A percentile compares a stretch with the other conserved stretches of the same genome.
Evolutionary conservation across 2,797 vertebrate genomes (phyloP).

Genomic region (Zalophus californianus): DNA sequence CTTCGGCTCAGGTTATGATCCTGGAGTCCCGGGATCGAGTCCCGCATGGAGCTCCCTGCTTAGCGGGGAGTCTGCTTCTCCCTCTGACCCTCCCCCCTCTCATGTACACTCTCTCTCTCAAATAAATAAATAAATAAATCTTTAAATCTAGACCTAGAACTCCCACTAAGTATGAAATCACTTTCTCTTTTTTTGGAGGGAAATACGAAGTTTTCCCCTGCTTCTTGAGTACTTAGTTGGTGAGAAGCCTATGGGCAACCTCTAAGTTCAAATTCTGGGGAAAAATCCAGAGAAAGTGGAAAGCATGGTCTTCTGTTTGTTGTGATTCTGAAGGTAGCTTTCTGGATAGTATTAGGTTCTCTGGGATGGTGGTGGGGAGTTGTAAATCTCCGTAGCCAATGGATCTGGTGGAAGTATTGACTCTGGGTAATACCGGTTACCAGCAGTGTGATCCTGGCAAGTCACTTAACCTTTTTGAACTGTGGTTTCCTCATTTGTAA

Average conservation of each 20-base stretch:
- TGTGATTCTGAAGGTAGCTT: conserved; percentile 7
- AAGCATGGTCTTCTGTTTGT: not conserved
- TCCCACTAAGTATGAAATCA: not conserved
- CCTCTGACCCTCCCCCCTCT: too few species aligned
- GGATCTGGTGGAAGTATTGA: not conserved
- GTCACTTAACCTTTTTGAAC: conserved; percentile 42
- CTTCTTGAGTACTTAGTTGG: conserved; percentile 9
- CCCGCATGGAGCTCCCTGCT: too few species aligned
- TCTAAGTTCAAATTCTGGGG: not conserved
- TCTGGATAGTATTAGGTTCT: not conserved
- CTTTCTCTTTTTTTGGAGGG: not conserved
- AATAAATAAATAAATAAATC: too few species aligned
- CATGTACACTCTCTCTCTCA: too few species aligned
- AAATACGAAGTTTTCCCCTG: not conserved
- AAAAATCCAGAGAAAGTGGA: conserved; percentile 31
- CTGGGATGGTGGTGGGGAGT: not conserved
- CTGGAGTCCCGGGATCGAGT: too few species aligned
- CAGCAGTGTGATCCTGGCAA: not conserved
- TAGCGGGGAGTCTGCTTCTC: too few species aligned
- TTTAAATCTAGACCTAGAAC: not conserved
- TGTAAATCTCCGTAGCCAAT: not conserved
- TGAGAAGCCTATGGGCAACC: not conserved
- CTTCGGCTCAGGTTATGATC: too few species aligned
- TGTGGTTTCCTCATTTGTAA: conserved; percentile 35
- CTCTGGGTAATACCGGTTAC: not conserved